Evolutionary conservation across 2,797 vertebrate genomes (phyloP), one percentile per base, ranked within the genome.

Genomic region (Triplophysa yarkandensis): DNA sequence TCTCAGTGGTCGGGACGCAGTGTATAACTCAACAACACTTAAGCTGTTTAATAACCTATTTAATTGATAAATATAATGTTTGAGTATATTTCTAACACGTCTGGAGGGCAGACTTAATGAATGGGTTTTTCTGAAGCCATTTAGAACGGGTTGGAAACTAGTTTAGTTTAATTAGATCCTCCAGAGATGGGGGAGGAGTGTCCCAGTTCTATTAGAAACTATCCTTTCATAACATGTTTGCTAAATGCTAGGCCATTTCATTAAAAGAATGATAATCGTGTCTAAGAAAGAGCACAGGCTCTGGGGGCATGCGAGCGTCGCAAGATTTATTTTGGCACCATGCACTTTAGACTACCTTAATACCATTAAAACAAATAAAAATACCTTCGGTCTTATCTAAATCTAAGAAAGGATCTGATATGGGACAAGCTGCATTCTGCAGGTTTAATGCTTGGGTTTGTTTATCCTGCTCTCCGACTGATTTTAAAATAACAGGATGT

Each of bases 141-240:
- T 92, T 93, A 88, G 89, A 92, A 91, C 88, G 88, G 88, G 68
- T 91, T 91, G 90, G 88, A 93, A 93, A 93, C 91, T 93, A 93
- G 92, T 93, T 93, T 93, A 90, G 89, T 92, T 93, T 92, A 93
- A 93, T 93, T 91, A 92, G 90, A 90, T 91, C 91, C 90, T 88
- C 90, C 86, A 88, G 87, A 71, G 90, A 89, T 78, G 88, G 84
- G 88, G 87, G 89, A 87, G 89, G 85, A 86, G 86, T 92, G 92
- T 90, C 92, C 92, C 91, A 93, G 86, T 92, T 93, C 89, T 89
- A 84, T 87, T 86, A 83, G 79, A 82, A 86, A 87, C 85, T 82
- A 85, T 86, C 82, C 85, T 89, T 83, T 90, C 83, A 89, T 85
- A 90, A 90, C 87, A 88, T 88, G 89, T 89, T 88, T 91, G 90